Evolutionary conservation across 2,797 vertebrate genomes (phyloP).

Genomic region (Petrocephalus schoutedeni): DNA sequence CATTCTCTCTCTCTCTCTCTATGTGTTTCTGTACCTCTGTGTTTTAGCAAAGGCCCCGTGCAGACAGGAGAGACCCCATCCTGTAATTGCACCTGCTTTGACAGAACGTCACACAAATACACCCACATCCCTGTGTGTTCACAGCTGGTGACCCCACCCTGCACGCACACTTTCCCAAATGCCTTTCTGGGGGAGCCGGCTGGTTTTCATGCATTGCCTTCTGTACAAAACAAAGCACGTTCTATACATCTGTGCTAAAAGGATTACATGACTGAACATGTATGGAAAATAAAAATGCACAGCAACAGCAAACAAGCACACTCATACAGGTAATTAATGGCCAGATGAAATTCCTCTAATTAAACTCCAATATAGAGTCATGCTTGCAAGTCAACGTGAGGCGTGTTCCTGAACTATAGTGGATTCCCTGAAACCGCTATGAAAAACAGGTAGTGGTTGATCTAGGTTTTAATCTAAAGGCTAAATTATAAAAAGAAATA

Average conservation of each 20-base stretch:
- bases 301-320: background rate
- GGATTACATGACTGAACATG: background rate
- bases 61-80: conserved; percentile 58
- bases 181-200: background rate
- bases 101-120: conserved; percentile 58
- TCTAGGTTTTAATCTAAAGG: background rate
- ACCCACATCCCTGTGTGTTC: conserved; percentile 54
- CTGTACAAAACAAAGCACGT: background rate
- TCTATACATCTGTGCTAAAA: too few species aligned
- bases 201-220: conserved; percentile 23
- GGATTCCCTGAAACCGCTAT: background rate
- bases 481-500: background rate
- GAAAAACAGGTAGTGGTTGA: background rate
- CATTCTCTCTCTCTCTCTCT: conserved; percentile 32
- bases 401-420: background rate
- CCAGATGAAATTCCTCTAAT: background rate
- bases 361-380: background rate
- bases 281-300: background rate
- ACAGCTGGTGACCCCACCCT: conserved; percentile 53
- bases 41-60: conserved; percentile 59
- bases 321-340: background rate
- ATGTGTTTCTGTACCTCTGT: conserved; percentile 37
- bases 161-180: conserved; percentile 38
- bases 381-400: background rate
- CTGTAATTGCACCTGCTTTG: conserved; percentile 65